A percentile compares a stretch with the other conserved stretches of the same genome.
Conservation (phyloP, 2,797 vertebrate genomes). For the Champsocephalus esox region DNA sequence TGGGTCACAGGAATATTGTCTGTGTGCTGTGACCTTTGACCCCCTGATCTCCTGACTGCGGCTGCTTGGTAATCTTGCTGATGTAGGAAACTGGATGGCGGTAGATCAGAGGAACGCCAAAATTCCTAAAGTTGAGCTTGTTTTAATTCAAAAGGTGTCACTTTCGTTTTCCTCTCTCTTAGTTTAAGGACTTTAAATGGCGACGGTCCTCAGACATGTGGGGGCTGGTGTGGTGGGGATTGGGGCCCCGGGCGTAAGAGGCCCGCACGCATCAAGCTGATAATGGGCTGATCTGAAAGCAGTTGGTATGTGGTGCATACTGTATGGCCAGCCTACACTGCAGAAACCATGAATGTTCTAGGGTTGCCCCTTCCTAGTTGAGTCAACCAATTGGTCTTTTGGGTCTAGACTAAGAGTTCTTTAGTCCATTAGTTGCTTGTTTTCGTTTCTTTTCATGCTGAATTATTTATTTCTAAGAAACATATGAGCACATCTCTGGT, state of each 20-base stretch:
- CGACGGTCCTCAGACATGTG: background rate
- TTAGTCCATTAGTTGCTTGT: too few relatives aligned
- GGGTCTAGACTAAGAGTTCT: too few relatives aligned
- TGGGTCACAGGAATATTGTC: slow-evolving; percentile 72
- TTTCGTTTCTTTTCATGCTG: background rate
- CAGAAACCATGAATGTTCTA: background rate
- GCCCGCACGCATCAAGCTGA: too few relatives aligned
- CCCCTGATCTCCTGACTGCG: slow-evolving; percentile 43
- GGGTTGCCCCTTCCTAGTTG: too few relatives aligned
- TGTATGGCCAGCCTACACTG: background rate
- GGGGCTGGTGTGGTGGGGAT: background rate
- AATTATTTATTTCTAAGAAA: background rate
- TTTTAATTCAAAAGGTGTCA: background rate
- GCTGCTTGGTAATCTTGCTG: slow-evolving; percentile 51
- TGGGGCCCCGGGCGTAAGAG: background rate
- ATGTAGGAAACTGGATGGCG: slow-evolving; percentile 35
- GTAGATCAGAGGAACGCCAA: slow-evolving; percentile 10
- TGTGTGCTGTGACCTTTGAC: slow-evolving; percentile 72
- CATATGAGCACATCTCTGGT: background rate
- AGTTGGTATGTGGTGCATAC: background rate
- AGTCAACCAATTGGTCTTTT: too few relatives aligned
- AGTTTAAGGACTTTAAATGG: background rate
- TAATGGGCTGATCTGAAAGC: background rate
- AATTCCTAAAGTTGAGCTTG: slow-evolving; percentile 3
- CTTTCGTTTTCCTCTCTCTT: background rate